Base-by-base conservation (phyloP, 1,140 invertebrate species). In the Antheraea pernyi region DNA sequence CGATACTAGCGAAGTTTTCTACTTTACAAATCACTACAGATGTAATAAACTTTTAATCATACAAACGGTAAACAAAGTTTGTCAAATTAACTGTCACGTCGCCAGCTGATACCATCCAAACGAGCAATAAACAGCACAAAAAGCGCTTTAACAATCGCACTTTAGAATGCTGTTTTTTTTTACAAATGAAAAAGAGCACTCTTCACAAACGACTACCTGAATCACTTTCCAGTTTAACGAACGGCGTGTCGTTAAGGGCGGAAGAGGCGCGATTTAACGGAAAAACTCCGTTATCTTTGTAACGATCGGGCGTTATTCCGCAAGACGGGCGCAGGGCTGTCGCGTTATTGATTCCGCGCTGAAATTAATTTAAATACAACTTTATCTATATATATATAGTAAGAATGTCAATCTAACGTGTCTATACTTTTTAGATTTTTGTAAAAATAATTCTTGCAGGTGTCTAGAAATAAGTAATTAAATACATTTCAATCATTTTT, bases 171-270 rank as follows among this genome's bases (percentile, higher is more conserved):
- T 73, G 22, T 48, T 30, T 46, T 36, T 64, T 65, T 65, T 53
- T 46, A 72, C 77, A 83, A 82, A 86, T 82, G 83, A 82, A 83
- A 83, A 84, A 85, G 81, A 75, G 76, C 81, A 78, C 78, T 83
- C 70, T 69, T 74, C 73, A 68, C 73, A 77, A 85, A 86, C 80
- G 82, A 82, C 76, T 83, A 88, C 88, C 88, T 90, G 88, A 86
- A 91, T 88, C 84, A 85, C 85, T 89, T 85, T 83, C 74, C 79
- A 81, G 78, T 83, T 84, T 88, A 91, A 91, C 85, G 82, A 87
- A 86, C 82, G 78, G 79, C 80, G 79, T 82, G 82, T 86, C 86
- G 85, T 88, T 86, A 88, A 82, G 77, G 71, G 73, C 74, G 81
- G 78, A 77, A 82, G 46, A 53, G 75, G 77, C 79, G 78, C 82